phyloP scores from a whole-genome alignment of 2,113 vertebrate species.

The Pseudopipra pipra region DNA sequence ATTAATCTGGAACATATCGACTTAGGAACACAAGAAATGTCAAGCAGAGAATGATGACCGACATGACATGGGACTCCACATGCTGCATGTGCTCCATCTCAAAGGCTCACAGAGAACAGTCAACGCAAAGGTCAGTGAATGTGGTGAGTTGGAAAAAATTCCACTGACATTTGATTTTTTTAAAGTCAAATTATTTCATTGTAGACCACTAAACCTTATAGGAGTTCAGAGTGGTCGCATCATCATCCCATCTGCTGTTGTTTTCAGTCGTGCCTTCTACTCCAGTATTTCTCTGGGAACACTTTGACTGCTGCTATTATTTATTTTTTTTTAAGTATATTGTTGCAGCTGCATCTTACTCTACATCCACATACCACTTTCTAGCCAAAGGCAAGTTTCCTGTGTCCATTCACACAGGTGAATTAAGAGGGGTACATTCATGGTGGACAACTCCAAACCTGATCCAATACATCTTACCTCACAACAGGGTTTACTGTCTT shows the following conservation, averaged over 20 bases:
- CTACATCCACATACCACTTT: not conserved
- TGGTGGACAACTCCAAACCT: not conserved
- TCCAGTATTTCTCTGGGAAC: not conserved
- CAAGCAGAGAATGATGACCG: conserved; percentile 67
- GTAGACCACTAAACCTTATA: not conserved
- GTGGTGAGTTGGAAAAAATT: conserved; percentile 15
- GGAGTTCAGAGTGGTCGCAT: not conserved
- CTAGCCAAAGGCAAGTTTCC: not conserved
- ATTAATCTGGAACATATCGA: conserved; percentile 76
- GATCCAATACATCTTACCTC: not conserved
- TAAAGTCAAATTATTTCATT: not conserved
- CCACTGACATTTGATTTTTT: not conserved
- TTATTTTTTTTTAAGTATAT: not conserved
- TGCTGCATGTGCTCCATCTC: conserved; percentile 16
- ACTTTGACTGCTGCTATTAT: not conserved
- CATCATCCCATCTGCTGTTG: not conserved
- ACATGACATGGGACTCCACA: conserved; percentile 55
- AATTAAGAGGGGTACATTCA: not conserved
- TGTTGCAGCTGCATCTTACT: not conserved
- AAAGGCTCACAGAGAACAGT: conserved; percentile 28
- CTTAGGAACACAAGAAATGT: conserved; percentile 71
- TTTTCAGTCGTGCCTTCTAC: not conserved
- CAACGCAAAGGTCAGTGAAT: conserved; percentile 34
- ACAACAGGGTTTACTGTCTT: not conserved
- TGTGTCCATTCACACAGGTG: not conserved